phyloP scores from a whole-genome alignment of 2,113 vertebrate genomes.

The Lota lota region DNA sequence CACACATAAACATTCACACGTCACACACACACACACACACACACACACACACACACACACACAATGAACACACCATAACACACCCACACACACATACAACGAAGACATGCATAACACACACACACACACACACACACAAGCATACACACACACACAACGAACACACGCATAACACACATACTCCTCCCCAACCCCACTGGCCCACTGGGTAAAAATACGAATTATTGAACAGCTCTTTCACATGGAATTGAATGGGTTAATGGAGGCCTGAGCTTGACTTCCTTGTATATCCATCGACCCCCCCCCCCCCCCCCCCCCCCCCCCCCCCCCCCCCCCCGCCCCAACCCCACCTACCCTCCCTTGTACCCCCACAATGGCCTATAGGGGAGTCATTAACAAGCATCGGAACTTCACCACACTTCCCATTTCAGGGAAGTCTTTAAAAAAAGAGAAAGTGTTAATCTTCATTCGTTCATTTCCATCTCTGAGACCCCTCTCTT shows the following conservation, averaged over 20 bases:
- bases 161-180: too few relatives aligned
- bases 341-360: neutral
- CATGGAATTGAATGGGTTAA: slow-evolving; percentile 10
- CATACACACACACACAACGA: too few relatives aligned
- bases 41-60: too few relatives aligned
- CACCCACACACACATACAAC: too few relatives aligned
- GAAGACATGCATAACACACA: too few relatives aligned
- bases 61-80: too few relatives aligned
- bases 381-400: slow-evolving; percentile 58
- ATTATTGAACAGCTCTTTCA: slow-evolving; percentile 56
- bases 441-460: slow-evolving; percentile 47
- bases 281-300: slow-evolving; percentile 35
- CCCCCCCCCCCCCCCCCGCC: slow-evolving; percentile 11
- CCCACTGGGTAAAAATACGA: slow-evolving; percentile 38
- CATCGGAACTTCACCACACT: slow-evolving; percentile 46
- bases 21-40: too few relatives aligned
- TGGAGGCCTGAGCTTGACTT: slow-evolving; percentile 44
- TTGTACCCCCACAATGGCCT: slow-evolving; percentile 30
- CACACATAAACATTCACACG: too few relatives aligned
- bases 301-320: slow-evolving; percentile 8
- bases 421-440: slow-evolving; percentile 50
- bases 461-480: neutral
- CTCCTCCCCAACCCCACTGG: slow-evolving; percentile 14
- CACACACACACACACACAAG: too few relatives aligned
- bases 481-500: neutral